phyloP scores from a whole-genome alignment of 1,140 invertebrate genomes.

The Patella vulgata region DNA sequence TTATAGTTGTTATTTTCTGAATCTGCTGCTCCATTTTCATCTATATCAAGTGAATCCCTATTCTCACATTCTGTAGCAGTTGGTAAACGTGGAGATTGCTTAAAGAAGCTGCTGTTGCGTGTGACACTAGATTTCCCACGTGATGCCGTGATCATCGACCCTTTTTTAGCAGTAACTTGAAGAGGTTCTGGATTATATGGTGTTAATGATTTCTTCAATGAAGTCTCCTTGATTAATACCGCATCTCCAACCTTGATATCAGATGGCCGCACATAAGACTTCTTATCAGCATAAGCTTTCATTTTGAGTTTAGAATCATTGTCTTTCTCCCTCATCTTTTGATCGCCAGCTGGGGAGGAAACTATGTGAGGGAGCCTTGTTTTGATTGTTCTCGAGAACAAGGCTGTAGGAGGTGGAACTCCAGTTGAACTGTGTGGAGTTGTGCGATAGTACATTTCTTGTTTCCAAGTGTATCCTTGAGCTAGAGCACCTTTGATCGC shows the following conservation, averaged over 20 bases:
- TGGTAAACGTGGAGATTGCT: neutral
- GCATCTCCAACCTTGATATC: neutral
- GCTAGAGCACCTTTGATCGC: neutral
- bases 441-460: neutral
- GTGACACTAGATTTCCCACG: neutral
- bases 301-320: neutral
- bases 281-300: neutral
- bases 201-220: neutral
- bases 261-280: neutral
- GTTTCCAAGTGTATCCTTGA: neutral
- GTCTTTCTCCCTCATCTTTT: neutral
- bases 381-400: neutral
- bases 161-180: neutral
- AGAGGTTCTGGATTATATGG: neutral
- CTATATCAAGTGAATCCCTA: no score
- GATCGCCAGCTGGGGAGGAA: no score
- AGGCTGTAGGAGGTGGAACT: neutral
- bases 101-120: conserved; percentile 3
- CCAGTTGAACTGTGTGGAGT: neutral
- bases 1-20: no score
- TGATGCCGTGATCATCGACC: conserved; percentile 1
- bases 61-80: neutral
- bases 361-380: neutral
- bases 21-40: no score
- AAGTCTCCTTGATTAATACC: neutral